A percentile compares a stretch with the other conserved stretches of the same genome.
phyloP scores from a whole-genome alignment of 2,888 invertebrate genomes.

The Lutraria lutraria region DNA sequence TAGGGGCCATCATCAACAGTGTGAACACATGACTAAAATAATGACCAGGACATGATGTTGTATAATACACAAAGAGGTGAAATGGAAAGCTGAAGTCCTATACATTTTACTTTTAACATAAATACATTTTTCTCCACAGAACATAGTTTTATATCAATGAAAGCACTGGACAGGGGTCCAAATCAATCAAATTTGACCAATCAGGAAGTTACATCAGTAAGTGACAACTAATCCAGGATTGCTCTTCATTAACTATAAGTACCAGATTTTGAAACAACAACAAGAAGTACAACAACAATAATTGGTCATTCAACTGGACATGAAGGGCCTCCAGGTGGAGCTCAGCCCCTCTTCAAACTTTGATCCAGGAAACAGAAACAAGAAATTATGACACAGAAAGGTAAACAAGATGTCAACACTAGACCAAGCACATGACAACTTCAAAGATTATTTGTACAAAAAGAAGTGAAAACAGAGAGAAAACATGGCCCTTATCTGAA shows the following conservation, averaged over 20 bases:
- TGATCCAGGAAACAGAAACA: conserved; percentile 14
- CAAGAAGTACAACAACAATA: background rate
- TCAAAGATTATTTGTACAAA: background rate
- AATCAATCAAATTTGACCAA: background rate
- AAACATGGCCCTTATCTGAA: conserved; percentile 14
- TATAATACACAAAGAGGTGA: background rate
- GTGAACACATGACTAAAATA: background rate
- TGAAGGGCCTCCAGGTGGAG: background rate
- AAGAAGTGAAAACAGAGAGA: conserved; percentile 2
- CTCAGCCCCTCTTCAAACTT: background rate
- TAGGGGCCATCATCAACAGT: background rate
- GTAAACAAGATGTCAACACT: conserved; percentile 8
- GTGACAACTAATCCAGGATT: background rate
- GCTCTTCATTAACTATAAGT: background rate
- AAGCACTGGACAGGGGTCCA: too few relatives aligned
- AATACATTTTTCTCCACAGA: too few relatives aligned
- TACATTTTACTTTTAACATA: too few relatives aligned
- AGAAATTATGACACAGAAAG: conserved; percentile 5
- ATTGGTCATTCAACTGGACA: background rate
- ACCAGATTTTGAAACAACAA: background rate
- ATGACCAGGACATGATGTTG: background rate
- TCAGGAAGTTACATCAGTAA: background rate
- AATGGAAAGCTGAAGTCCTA: background rate
- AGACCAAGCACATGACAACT: background rate
- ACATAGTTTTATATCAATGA: too few relatives aligned